Evolutionary conservation across 2,113 vertebrate species (phyloP), one percentile per base, ranked within the genome.

Genomic region (Tenebrosternarchus preto): DNA sequence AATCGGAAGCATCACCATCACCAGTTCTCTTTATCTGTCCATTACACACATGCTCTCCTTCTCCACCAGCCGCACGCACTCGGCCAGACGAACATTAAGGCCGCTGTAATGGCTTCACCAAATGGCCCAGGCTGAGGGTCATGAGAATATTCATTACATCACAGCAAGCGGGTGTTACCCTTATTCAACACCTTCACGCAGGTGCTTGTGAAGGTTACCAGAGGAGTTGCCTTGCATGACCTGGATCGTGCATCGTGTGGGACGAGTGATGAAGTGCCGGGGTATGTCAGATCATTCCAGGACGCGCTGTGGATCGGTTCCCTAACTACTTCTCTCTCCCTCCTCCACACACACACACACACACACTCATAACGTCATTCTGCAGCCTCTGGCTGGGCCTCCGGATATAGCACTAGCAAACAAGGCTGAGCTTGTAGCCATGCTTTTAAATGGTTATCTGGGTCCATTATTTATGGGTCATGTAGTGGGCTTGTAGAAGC

Each of bases 61-160:
- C 46, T 5, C 57, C 73, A 29, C 53, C 43, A 60, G 43, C n/a
- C 57, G 53, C 39, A n/a, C 46, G 46, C 39, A 46, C 11, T n/a
- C n/a, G 8, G 20, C 22, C 57, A 68, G 77, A 59, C 61, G 29
- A 72, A 77, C 73, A 25, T 84, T 85, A 87, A 83, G 73, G 73
- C 22, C 77, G 73, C 50, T 86, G 86, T 88, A 92, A 90, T 86
- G 1, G 80, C 77, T 90, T 84, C 83, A 84, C 77, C 83, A 86
- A n/a, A 88, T 82, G 75, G 84, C 84, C 73, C 84, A 82, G 39
- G 77, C 80, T 87, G 87, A 89, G 88, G 83, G 84, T 91, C 87
- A 88, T 39, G 67, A 80, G 84, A 77, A 87, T 79, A 78, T 81
- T 85, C 86, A 82, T 92, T 90, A 86, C 82, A 83, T 80, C 81